These are phyloP conservation scores for Myathropa florea DNA, from an alignment of 2,888 invertebrate species.

Conservation along the genomic window DNA sequence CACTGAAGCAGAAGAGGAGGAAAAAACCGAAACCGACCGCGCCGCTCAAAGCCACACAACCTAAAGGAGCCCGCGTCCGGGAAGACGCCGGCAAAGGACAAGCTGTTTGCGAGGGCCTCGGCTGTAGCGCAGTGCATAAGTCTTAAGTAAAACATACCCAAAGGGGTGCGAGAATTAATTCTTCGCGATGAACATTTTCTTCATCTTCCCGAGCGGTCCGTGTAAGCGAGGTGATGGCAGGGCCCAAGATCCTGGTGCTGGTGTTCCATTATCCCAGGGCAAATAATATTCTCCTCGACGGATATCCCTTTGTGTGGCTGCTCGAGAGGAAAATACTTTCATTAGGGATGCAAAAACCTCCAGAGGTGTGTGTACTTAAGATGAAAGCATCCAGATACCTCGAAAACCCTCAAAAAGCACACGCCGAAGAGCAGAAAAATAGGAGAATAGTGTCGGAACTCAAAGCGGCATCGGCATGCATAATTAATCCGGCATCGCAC, in stretches of 20 bases:
- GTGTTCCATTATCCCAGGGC: slow-evolving; percentile 3
- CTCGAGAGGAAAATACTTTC: background rate
- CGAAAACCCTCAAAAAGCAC: background rate
- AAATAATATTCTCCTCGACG: background rate
- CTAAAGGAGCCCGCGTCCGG: background rate
- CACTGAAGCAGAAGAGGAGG: background rate
- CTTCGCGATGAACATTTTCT: slow-evolving; percentile 36
- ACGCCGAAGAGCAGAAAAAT: slow-evolving; percentile 4
- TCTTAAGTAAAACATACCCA: slow-evolving; percentile 7
- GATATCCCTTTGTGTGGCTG: slow-evolving; percentile 1
- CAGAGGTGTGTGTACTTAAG: slow-evolving; percentile 30
- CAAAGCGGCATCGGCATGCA: slow-evolving; percentile 22
- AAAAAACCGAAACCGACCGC: background rate
- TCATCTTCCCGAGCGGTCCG: background rate
- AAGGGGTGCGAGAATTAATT: slow-evolving; percentile 41
- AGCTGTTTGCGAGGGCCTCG: background rate
- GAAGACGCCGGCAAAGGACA: background rate
- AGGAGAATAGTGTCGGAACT: slow-evolving; percentile 23
- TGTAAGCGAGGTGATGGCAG: background rate
- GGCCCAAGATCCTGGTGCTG: background rate
- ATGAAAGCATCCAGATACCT: slow-evolving; percentile 20
- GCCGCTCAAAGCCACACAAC: slow-evolving; percentile 19
- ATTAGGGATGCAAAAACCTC: background rate
- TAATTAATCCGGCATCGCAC: slow-evolving; percentile 40
- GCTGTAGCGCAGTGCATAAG: background rate